Base-by-base conservation (phyloP, 2,888 invertebrate genomes). In the Drosophila meridiana region DNA sequence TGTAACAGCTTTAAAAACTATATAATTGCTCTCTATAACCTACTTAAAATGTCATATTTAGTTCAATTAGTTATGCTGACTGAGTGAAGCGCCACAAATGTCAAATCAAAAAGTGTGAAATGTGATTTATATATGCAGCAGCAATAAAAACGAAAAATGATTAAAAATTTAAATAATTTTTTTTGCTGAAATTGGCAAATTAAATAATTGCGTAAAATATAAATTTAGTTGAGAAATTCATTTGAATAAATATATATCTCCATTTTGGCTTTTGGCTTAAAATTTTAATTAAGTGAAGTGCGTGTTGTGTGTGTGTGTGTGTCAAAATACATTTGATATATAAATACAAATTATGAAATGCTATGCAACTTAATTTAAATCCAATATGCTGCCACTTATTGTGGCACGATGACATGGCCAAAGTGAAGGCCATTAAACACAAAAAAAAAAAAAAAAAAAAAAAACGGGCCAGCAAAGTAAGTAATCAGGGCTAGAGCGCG, bases 321-420 rank as follows among this genome's bases (percentile, higher is more conserved):
- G 55, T 32, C 50, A n/a, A 14, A 20, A 57, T 32, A 32, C 36
- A 48, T 48, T 50, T 61, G 8, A 20, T 32, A n/a, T 20, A 50
- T 47, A 55, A 20, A 20, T 0, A 42, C 1, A 14, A 28, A 57
- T 48, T 20, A 42, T 42, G 30, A 42, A 56, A 42, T 13, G 38
- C 2, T 38, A 60, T 32, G 61, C 38, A 53, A 47, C 28, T 45
- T 38, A 28, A 79, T 85, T 69, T 59, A 50, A 85, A 69, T 53
- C 53, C 58, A 69, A 72, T 79, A 60, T 67, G 73, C 74, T 64
- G 68, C 52, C 69, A 68, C 65, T 89, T 76, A 81, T 89, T 78
- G 61, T 48, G 61, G 61, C 62, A 59, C 61, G 65, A 76, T 77
- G 80, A 78, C 73, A 56, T 69, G 77, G 62, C 53, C 59, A 28